Evolutionary conservation across 1,140 invertebrate species (phyloP).

Genomic region (Drosophila ercepeae): DNA sequence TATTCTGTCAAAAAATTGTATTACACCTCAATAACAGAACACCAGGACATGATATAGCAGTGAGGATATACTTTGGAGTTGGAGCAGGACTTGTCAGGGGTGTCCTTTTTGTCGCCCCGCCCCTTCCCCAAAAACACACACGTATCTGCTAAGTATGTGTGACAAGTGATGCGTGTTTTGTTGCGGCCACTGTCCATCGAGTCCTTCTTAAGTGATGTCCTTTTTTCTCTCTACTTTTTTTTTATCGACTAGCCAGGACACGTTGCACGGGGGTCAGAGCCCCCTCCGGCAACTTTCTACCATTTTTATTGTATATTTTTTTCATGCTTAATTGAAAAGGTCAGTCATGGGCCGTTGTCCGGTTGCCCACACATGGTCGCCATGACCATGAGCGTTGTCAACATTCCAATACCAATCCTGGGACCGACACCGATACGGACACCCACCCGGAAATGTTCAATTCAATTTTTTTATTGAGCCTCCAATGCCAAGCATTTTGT

Average conservation of each 20-base stretch:
- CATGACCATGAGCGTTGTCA: slow-evolving; percentile 28
- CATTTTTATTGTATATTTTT: slow-evolving; percentile 34
- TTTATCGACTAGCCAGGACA: slow-evolving; percentile 46
- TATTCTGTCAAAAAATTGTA: slow-evolving; percentile 83
- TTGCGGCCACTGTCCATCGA: slow-evolving; percentile 69
- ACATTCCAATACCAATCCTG: background rate
- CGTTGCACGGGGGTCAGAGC: slow-evolving; percentile 1
- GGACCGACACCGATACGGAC: slow-evolving; percentile 1
- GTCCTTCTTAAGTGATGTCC: slow-evolving; percentile 82
- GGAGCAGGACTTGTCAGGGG: background rate
- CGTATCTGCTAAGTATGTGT: slow-evolving; percentile 67
- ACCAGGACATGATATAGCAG: slow-evolving; percentile 72
- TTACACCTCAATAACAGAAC: slow-evolving; percentile 84
- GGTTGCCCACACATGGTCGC: slow-evolving; percentile 57
- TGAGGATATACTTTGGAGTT: slow-evolving; percentile 25
- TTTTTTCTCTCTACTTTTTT: slow-evolving; percentile 68
- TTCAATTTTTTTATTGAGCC: slow-evolving; percentile 66
- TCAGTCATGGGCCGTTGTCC: slow-evolving; percentile 71
- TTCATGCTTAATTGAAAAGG: slow-evolving; percentile 84
- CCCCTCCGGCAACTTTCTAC: background rate
- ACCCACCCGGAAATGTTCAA: slow-evolving; percentile 72
- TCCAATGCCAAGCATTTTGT: background rate
- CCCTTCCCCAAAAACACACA: background rate
- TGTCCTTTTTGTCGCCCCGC: background rate
- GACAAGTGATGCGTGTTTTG: slow-evolving; percentile 84